Evolutionary conservation across 2,113 vertebrate species (phyloP), one percentile per base, ranked within the genome.

Genomic region (Nothobranchius furzeri): DNA sequence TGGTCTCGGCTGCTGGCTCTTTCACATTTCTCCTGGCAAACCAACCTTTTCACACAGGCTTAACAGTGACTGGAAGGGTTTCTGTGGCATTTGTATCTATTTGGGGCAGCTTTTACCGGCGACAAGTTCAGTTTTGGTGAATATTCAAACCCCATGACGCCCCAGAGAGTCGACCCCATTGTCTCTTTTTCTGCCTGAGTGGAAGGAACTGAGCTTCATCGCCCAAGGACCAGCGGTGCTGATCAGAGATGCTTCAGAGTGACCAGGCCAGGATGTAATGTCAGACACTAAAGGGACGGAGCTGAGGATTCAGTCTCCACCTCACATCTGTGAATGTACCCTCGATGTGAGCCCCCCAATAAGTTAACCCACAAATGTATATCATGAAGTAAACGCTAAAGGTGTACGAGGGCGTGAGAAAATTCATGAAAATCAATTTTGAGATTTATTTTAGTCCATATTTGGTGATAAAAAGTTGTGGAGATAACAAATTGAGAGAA

Each of bases 241-340:
- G 50, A 57, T 35, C 36, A 56, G 47, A 69, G 47, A 35, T 58
- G 12, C 37, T 30, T 47, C 49, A 45, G 58, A 72, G 63, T 0
- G 17, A 62, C 50, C 36, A 1, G 11, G 81, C 61, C 60, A 50
- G 68, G 64, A 82, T 66, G 67, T 51, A 60, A 79, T 7, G 47
- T 68, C 42, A 58, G 58, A 76, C 51, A 35, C 45, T 17, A 49
- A 70, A 65, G 51, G 61, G 79, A 69, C 17, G 59, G 68, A 64
- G 76, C 78, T 14, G 78, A 85, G 65, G 76, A 69, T 78, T 83
- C 72, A 60, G 75, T 85, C 82, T 86, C 81, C 79, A 76, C 70
- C 85, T 85, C 36, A 62, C 81, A 71, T 84, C 73, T 70, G 78
- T 87, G 91, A 93, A 93, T 93, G 91, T 92, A 92, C 86, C 85